These are phyloP conservation scores for Isaurus tuberculatus DNA, from an alignment of 92 coral and sea anemone species.

Conservation along the genomic window DNA sequence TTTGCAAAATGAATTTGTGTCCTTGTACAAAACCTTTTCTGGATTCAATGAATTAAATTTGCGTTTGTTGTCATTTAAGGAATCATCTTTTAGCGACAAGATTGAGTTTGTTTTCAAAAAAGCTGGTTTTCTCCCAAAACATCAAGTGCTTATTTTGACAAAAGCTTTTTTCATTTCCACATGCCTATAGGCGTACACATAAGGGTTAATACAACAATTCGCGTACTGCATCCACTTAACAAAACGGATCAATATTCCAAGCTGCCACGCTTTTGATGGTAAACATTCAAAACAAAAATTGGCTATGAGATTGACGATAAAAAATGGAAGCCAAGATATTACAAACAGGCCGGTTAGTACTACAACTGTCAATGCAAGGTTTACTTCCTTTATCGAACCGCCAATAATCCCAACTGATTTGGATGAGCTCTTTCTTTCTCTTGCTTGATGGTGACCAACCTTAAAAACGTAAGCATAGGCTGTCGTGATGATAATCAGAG, in stretches of 20 bases:
- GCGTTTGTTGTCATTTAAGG: neutral
- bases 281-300: constrained; percentile 58
- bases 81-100: neutral
- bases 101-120: neutral
- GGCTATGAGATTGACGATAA: constrained; percentile 69
- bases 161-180: constrained; percentile 72
- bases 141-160: constrained; percentile 47
- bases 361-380: constrained; percentile 74
- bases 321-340: constrained; percentile 88
- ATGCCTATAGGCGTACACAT: constrained; percentile 87
- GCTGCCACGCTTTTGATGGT: constrained; percentile 34
- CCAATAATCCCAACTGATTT: constrained; percentile 72
- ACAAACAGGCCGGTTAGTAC: constrained; percentile 80
- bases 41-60: constrained; percentile 11
- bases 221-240: constrained; percentile 90
- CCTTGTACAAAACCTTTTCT: neutral
- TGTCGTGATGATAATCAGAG: constrained; percentile 67
- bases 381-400: constrained; percentile 69
- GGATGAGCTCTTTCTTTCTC: constrained; percentile 49
- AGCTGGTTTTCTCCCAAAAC: constrained; percentile 39
- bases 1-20: neutral
- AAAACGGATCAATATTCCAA: constrained; percentile 64
- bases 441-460: constrained; percentile 70
- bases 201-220: constrained; percentile 83
- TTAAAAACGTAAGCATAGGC: constrained; percentile 77